These are phyloP conservation scores for Chrysomela aeneicollis DNA, from an alignment of 2,888 invertebrate genomes.

Conservation along the genomic window DNA sequence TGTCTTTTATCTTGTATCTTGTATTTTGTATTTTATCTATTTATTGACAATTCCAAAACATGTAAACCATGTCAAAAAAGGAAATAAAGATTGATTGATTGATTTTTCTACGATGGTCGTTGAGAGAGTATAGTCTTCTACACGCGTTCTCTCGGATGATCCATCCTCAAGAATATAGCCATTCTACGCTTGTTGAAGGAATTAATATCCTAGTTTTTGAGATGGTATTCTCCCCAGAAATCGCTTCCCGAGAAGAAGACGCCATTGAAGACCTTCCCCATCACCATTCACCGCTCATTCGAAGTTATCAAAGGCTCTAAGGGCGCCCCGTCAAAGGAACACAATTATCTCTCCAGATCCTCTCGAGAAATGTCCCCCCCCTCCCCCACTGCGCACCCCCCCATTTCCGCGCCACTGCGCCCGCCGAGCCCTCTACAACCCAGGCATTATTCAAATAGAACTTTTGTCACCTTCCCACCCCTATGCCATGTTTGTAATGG, in stretches of 20 bases:
- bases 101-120: too few relatives aligned
- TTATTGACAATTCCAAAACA: too few relatives aligned
- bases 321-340: not conserved
- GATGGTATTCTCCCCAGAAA: too few relatives aligned
- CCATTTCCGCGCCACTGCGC: conserved; percentile 11
- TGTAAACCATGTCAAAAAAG: too few relatives aligned
- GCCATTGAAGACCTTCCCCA: not conserved
- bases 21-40: too few relatives aligned
- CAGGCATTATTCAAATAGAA: conserved; percentile 28
- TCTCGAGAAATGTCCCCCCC: not conserved
- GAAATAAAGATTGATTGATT: too few relatives aligned
- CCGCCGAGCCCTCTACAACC: conserved; percentile 9
- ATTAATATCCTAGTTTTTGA: too few relatives aligned
- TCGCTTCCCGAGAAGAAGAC: not conserved
- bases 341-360: conserved; percentile 7
- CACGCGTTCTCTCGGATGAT: too few relatives aligned
- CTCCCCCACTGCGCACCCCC: not conserved
- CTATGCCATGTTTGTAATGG: conserved; percentile 32
- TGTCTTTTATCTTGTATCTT: too few relatives aligned
- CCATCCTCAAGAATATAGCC: too few relatives aligned
- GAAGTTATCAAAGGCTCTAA: not conserved
- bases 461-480: conserved; percentile 44
- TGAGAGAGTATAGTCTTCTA: too few relatives aligned
- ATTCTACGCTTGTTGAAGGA: too few relatives aligned
- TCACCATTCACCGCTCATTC: not conserved